A percentile compares a stretch with the other conserved stretches of the same genome.
Conservation (phyloP, 2,113 vertebrate species). For the Boleophthalmus pectinirostris region DNA sequence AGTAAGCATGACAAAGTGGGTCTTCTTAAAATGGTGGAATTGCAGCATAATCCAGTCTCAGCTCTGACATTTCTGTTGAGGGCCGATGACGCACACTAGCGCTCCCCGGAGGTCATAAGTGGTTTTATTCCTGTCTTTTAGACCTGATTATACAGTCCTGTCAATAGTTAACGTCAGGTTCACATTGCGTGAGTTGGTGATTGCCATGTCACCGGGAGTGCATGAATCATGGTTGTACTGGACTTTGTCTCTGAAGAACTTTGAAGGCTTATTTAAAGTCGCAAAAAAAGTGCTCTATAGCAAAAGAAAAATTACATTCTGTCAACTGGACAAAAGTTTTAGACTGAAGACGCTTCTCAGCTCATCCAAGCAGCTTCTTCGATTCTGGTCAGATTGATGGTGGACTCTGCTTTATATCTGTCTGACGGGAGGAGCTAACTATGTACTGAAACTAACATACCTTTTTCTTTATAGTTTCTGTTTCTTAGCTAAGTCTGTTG, state of each 20-base stretch:
- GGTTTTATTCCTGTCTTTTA: neutral
- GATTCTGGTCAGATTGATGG: no score
- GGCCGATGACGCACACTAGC: neutral
- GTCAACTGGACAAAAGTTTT: no score
- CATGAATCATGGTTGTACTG: conserved; percentile 13
- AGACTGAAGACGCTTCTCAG: no score
- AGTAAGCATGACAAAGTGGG: neutral
- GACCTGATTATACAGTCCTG: neutral
- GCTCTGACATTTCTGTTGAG: neutral
- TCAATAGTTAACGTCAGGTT: neutral
- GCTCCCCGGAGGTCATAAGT: neutral
- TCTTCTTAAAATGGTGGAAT: conserved; percentile 10
- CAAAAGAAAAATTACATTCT: no score
- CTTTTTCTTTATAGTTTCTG: no score
- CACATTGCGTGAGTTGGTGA: neutral
- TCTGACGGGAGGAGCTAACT: no score
- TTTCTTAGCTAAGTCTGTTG: no score
- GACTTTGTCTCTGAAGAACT: neutral
- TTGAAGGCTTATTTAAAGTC: neutral
- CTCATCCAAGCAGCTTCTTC: no score
- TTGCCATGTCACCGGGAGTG: neutral
- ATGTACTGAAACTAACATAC: no score
- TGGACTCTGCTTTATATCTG: no score
- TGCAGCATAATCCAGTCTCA: neutral
- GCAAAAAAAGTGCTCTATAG: no score